These are phyloP conservation scores for Zhuqinia jingwanae DNA, from an alignment of 2,888 invertebrate species.

Conservation along the genomic window DNA sequence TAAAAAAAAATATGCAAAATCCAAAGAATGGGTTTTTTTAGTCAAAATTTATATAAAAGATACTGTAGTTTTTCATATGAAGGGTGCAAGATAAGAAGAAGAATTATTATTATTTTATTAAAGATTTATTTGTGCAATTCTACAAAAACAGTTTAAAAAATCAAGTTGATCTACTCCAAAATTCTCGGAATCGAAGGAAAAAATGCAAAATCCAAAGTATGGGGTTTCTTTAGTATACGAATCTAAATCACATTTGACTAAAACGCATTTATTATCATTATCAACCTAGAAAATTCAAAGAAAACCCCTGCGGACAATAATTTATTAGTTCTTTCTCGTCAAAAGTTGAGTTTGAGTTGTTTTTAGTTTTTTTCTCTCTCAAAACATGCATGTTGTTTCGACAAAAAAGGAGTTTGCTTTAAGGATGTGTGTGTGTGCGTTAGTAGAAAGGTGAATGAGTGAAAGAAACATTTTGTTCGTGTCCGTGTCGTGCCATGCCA, in stretches of 20 bases:
- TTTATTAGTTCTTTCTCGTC: constrained; percentile 71
- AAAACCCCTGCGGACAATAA: constrained; percentile 72
- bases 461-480: constrained; percentile 58
- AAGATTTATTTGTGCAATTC: constrained; percentile 12
- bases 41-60: no score
- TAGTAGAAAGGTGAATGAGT: constrained; percentile 29
- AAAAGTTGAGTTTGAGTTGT: constrained; percentile 63
- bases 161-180: constrained; percentile 67
- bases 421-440: constrained; percentile 46
- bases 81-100: no score
- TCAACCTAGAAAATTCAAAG: constrained; percentile 67
- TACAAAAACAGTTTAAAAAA: constrained; percentile 55
- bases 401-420: constrained; percentile 70
- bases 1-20: no score
- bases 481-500: constrained; percentile 56
- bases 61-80: no score
- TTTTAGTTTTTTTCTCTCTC: constrained; percentile 55
- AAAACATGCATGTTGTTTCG: constrained; percentile 67
- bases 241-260: constrained; percentile 18
- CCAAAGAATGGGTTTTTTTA: no score
- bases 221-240: constrained; percentile 7
- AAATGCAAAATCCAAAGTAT: constrained; percentile 65
- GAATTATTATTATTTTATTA: no score
- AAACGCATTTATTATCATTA: constrained; percentile 58
- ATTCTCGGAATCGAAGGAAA: constrained; percentile 58